Conservation (phyloP, 2,888 invertebrate species). For the Bombyx huttoni region DNA sequence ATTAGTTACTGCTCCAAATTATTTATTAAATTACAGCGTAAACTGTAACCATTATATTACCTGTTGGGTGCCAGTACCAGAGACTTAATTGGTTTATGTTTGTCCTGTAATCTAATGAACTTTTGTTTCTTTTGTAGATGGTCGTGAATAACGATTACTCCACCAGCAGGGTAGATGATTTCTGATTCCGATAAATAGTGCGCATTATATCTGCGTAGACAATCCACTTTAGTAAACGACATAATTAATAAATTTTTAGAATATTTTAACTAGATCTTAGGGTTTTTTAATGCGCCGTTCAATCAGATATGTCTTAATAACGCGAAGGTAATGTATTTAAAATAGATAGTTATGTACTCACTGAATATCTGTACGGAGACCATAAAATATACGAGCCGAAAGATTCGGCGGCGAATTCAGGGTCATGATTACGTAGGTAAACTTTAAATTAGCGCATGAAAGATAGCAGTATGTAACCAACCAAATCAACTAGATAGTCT, state of each 20-base stretch:
- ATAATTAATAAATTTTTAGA: too few species aligned
- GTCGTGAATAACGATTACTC: slow-evolving; percentile 82
- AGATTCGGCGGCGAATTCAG: slow-evolving; percentile 57
- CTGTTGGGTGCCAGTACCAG: slow-evolving; percentile 77
- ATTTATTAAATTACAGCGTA: background rate
- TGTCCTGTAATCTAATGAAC: slow-evolving; percentile 78
- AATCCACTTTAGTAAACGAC: background rate
- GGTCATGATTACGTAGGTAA: slow-evolving; percentile 28
- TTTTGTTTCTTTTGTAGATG: slow-evolving; percentile 79
- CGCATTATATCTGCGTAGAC: slow-evolving; percentile 72
- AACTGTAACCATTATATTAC: slow-evolving; percentile 34
- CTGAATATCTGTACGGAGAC: slow-evolving; percentile 74
- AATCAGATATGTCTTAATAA: background rate
- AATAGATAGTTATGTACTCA: slow-evolving; percentile 32
- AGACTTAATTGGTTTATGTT: slow-evolving; percentile 75
- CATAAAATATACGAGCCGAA: slow-evolving; percentile 75
- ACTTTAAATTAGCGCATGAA: too few species aligned
- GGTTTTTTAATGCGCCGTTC: too few species aligned
- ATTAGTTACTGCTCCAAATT: background rate
- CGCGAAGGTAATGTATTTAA: background rate
- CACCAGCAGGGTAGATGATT: slow-evolving; percentile 85
- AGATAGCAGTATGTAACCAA: too few species aligned
- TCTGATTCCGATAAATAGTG: slow-evolving; percentile 82
- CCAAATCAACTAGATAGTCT: too few species aligned
- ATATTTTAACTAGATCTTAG: too few species aligned